Evolutionary conservation across 92 coral and sea anemone species (phyloP).

Genomic region (Phenganax stokvisi): DNA sequence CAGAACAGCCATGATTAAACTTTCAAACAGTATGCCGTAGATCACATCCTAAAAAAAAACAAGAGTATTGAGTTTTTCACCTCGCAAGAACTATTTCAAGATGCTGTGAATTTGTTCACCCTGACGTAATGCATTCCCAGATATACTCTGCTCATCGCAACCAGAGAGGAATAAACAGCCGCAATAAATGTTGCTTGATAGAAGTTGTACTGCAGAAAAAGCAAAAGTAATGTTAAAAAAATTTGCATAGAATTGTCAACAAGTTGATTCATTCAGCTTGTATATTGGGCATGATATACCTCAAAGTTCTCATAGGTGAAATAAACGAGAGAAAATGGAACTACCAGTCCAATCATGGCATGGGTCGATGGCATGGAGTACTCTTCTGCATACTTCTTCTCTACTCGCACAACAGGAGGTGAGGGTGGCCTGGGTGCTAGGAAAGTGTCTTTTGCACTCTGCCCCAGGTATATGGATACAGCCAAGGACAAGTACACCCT

Average conservation of each 20-base stretch:
- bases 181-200: slow-evolving; percentile 64
- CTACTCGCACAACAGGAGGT: slow-evolving; percentile 84
- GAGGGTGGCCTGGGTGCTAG: slow-evolving; percentile 88
- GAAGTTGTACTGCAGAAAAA: slow-evolving; percentile 67
- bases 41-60: slow-evolving; percentile 66
- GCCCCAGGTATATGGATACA: slow-evolving; percentile 80
- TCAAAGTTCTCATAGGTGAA: slow-evolving; percentile 81
- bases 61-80: not conserved
- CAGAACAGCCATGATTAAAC: slow-evolving; percentile 53
- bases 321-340: slow-evolving; percentile 80
- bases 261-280: slow-evolving; percentile 17
- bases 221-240: not conserved
- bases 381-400: slow-evolving; percentile 73
- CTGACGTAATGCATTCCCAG: slow-evolving; percentile 94
- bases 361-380: slow-evolving; percentile 96
- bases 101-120: slow-evolving; percentile 40
- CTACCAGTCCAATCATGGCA: slow-evolving; percentile 86
- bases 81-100: not conserved
- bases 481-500: slow-evolving; percentile 69
- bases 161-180: slow-evolving; percentile 67
- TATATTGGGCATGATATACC: slow-evolving; percentile 42
- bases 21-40: slow-evolving; percentile 64
- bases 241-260: not conserved
- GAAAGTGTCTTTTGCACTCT: slow-evolving; percentile 79
- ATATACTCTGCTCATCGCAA: slow-evolving; percentile 81